phyloP scores from a whole-genome alignment of 23 tunicate genomes.

The Aplidium turbinatum region DNA sequence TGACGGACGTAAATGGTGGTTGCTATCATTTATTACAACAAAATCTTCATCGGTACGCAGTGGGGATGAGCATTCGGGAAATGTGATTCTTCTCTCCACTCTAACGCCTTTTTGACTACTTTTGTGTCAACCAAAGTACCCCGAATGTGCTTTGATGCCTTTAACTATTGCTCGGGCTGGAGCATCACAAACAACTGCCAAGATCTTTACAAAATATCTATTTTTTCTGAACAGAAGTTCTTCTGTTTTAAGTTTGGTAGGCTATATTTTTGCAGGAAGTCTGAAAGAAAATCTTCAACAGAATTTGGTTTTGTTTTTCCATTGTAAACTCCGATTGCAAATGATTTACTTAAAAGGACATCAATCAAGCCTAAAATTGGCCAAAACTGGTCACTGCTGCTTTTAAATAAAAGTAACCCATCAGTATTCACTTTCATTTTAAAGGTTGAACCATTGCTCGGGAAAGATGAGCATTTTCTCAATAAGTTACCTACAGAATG shows the following conservation, averaged over 20 bases:
- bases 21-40: background rate
- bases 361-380: slow-evolving; percentile 6
- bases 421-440: background rate
- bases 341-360: background rate
- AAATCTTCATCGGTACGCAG: slow-evolving; percentile 9
- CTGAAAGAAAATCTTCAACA: background rate
- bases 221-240: background rate
- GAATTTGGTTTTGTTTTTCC: slow-evolving; percentile 16
- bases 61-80: slow-evolving; percentile 17
- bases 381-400: slow-evolving; percentile 10
- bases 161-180: slow-evolving; percentile 25
- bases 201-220: background rate
- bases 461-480: background rate
- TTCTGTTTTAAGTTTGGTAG: background rate
- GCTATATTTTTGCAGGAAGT: background rate
- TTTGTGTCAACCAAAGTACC: slow-evolving; percentile 22
- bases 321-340: slow-evolving; percentile 3
- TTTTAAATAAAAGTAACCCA: slow-evolving; percentile 13
- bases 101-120: slow-evolving; percentile 8
- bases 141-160: slow-evolving; percentile 13
- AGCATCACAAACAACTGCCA: slow-evolving; percentile 30
- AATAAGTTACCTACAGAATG: background rate
- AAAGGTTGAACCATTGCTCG: background rate
- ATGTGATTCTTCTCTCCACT: slow-evolving; percentile 8
- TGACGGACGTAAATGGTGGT: background rate